Percentiles rank a stretch among this genome's conserved stretches.
phyloP scores from a whole-genome alignment of 1,140 invertebrate species.

The Marisa cornuarietis region DNA sequence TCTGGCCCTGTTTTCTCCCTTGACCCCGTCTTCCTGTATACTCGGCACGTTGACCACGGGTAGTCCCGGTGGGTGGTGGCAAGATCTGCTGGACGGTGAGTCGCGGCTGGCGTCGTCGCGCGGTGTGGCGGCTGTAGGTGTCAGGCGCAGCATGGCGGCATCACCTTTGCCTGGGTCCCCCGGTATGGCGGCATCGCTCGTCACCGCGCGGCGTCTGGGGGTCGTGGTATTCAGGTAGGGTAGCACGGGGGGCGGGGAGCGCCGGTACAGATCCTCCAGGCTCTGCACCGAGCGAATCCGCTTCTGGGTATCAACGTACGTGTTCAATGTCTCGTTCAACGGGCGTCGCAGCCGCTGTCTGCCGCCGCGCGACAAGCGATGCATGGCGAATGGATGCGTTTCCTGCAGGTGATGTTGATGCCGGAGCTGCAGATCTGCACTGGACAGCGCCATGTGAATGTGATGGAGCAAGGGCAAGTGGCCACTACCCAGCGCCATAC shows the following conservation, averaged over 20 bases:
- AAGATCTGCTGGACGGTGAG: background rate
- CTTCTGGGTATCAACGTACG: conserved; percentile 32
- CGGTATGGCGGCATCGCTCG: background rate
- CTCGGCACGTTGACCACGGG: background rate
- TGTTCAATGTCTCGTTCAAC: conserved; percentile 31
- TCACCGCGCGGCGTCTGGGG: background rate
- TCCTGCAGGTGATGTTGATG: conserved; percentile 5
- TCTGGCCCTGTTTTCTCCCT: background rate
- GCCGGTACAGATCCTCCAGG: conserved; percentile 22
- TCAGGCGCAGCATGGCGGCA: background rate
- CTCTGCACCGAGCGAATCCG: conserved; percentile 23
- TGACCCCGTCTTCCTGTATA: background rate
- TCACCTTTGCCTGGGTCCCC: background rate
- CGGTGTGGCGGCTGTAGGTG: background rate
- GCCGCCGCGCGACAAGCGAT: background rate
- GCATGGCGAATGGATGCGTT: background rate
- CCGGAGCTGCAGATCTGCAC: background rate
- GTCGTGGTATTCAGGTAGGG: conserved; percentile 10
- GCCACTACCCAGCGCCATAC: conserved; percentile 4
- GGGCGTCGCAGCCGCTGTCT: background rate
- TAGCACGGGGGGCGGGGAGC: conserved; percentile 5
- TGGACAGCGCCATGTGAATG: conserved; percentile 13
- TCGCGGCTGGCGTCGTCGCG: background rate
- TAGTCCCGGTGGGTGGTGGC: background rate
- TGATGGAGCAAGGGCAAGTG: conserved; percentile 1